A percentile compares a stretch with the other conserved stretches of the same genome.
phyloP scores from a whole-genome alignment of 2,113 vertebrate genomes.

The Engraulis encrasicolus region DNA sequence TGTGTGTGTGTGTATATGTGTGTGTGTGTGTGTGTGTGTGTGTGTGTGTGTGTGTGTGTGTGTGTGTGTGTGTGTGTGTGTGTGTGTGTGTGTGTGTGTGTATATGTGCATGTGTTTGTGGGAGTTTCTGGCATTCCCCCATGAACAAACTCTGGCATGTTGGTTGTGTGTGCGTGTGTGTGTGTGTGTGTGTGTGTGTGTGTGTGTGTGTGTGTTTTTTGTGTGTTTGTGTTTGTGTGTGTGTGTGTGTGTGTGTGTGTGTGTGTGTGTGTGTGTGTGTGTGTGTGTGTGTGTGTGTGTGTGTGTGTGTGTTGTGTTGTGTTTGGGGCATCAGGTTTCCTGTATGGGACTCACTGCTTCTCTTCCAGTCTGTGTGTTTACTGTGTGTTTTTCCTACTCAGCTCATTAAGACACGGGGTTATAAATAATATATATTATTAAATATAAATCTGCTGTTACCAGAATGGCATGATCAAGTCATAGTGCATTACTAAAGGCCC shows the following conservation, averaged over 20 bases:
- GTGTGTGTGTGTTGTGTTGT: constrained; percentile 8
- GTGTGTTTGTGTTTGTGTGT: background rate
- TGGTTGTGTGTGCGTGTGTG: background rate
- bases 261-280: background rate
- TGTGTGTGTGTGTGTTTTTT: background rate
- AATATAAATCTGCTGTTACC: no score
- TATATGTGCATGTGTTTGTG: no score
- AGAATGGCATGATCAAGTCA: no score
- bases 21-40: background rate
- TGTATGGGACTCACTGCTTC: no score
- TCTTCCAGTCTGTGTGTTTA: no score
- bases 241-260: constrained; percentile 13
- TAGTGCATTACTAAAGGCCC: no score
- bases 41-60: background rate
- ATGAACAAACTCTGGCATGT: background rate
- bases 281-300: background rate
- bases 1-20: background rate
- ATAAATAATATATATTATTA: no score
- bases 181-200: background rate
- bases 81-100: background rate
- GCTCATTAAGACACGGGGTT: no score
- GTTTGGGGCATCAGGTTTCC: no score
- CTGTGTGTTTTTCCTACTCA: no score
- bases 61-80: constrained; percentile 8
- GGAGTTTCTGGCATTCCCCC: background rate